Percentiles rank a stretch among this genome's conserved stretches.
phyloP scores from a whole-genome alignment of 2,797 vertebrate genomes.

The Zenarchopterus dispar region DNA sequence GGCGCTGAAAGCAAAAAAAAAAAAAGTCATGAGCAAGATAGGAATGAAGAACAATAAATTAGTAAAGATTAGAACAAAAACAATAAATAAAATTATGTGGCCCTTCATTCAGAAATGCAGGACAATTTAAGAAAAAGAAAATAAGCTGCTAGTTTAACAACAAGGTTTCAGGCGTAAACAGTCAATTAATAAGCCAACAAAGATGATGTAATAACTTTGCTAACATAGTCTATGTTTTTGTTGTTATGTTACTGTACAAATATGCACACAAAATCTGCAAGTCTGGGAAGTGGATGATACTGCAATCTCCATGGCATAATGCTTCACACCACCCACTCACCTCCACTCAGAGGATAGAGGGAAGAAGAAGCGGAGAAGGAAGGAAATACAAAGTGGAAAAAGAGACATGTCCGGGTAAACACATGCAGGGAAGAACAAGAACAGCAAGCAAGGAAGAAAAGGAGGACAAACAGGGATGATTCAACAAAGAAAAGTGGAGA shows the following conservation, averaged over 20 bases:
- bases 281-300: slow-evolving; percentile 62
- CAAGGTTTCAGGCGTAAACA: slow-evolving; percentile 49
- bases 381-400: slow-evolving; percentile 7
- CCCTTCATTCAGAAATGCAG: slow-evolving; percentile 1
- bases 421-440: slow-evolving; percentile 12
- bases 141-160: slow-evolving; percentile 62
- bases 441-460: slow-evolving; percentile 21
- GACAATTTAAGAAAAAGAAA: slow-evolving; percentile 35
- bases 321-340: slow-evolving; percentile 75
- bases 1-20: slow-evolving; percentile 28
- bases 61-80: slow-evolving; percentile 26
- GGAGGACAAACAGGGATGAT: slow-evolving; percentile 28
- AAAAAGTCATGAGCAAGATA: slow-evolving; percentile 14
- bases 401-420: slow-evolving; percentile 18
- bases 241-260: slow-evolving; percentile 24
- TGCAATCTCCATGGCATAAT: slow-evolving; percentile 75
- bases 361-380: slow-evolving; percentile 32
- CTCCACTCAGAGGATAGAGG: slow-evolving; percentile 60
- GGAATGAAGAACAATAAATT: slow-evolving; percentile 3
- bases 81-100: slow-evolving; percentile 10
- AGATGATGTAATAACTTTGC: slow-evolving; percentile 49
- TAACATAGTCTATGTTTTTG: slow-evolving; percentile 43
- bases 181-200: slow-evolving; percentile 38
- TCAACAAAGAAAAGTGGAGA: slow-evolving; percentile 27
- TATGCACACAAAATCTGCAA: slow-evolving; percentile 28